Percentiles rank a stretch among this genome's conserved stretches.
phyloP scores from a whole-genome alignment of 2,888 invertebrate genomes.

The Eurytoma adleriae region DNA sequence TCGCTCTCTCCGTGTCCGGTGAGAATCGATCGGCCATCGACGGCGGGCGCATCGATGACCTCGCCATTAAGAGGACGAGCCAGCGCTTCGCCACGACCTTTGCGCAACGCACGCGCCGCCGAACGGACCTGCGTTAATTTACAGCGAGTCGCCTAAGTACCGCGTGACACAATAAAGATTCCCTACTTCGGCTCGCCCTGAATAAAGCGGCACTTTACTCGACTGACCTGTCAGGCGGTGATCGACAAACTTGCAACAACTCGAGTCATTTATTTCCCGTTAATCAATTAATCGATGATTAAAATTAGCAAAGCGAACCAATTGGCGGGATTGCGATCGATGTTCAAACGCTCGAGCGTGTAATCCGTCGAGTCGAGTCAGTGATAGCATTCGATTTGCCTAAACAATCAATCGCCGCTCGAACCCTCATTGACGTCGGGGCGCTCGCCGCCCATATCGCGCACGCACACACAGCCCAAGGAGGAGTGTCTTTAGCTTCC shows the following conservation, averaged over 20 bases:
- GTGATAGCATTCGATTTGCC: conserved; percentile 48
- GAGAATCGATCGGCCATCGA: conserved; percentile 22
- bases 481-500: conserved; percentile 57
- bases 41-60: conserved; percentile 36
- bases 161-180: background rate
- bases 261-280: background rate
- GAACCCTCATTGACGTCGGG: conserved; percentile 28
- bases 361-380: background rate
- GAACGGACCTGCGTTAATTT: conserved; percentile 19
- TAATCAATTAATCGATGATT: background rate
- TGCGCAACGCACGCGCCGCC: background rate
- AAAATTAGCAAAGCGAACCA: too few species aligned
- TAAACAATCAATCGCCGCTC: conserved; percentile 50
- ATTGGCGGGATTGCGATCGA: too few species aligned
- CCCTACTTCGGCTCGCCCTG: background rate
- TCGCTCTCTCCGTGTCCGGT: background rate
- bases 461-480: background rate
- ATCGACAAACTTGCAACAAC: background rate
- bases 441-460: background rate
- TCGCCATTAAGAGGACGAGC: conserved; percentile 36
- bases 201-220: too few species aligned
- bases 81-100: background rate
- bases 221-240: too few species aligned
- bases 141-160: background rate
- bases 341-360: conserved; percentile 2